phyloP scores from a whole-genome alignment of 2,888 invertebrate species.

The Stenotaenia linearis region DNA sequence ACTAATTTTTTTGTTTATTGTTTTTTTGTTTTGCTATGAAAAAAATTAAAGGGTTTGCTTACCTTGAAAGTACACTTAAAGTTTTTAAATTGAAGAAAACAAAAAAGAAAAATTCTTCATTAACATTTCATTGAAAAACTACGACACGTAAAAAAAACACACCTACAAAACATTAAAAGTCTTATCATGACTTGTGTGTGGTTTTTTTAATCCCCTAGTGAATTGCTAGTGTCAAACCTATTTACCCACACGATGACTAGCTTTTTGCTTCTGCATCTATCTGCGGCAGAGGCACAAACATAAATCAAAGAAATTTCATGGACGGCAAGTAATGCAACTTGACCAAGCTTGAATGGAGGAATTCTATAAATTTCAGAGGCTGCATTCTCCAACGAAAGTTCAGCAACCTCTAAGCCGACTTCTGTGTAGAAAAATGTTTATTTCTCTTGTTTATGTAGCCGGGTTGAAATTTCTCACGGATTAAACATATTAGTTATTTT shows the following conservation, averaged over 20 bases:
- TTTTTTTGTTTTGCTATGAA: neutral
- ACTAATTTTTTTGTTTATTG: neutral
- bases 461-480: slow-evolving; percentile 1
- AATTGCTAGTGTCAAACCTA: slow-evolving; percentile 7
- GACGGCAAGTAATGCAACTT: slow-evolving; percentile 10
- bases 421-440: neutral
- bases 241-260: slow-evolving; percentile 17
- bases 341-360: slow-evolving; percentile 8
- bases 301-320: slow-evolving; percentile 7
- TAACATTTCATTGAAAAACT: slow-evolving; percentile 7
- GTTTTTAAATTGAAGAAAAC: neutral
- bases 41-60: neutral
- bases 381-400: slow-evolving; percentile 5
- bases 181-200: neutral
- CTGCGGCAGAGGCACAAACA: neutral
- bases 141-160: neutral
- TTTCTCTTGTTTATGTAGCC: slow-evolving; percentile 8
- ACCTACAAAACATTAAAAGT: neutral
- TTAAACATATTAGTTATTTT: neutral
- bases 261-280: slow-evolving; percentile 2
- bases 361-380: slow-evolving; percentile 12
- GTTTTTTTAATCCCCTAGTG: neutral
- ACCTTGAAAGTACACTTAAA: neutral
- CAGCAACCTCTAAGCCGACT: slow-evolving; percentile 10
- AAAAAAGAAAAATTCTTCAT: neutral